A percentile compares a stretch with the other conserved stretches of the same genome.
These are phyloP conservation scores for Ochotona curzoniae DNA, from an alignment of 2,113 vertebrate species.

Conservation along the genomic window DNA sequence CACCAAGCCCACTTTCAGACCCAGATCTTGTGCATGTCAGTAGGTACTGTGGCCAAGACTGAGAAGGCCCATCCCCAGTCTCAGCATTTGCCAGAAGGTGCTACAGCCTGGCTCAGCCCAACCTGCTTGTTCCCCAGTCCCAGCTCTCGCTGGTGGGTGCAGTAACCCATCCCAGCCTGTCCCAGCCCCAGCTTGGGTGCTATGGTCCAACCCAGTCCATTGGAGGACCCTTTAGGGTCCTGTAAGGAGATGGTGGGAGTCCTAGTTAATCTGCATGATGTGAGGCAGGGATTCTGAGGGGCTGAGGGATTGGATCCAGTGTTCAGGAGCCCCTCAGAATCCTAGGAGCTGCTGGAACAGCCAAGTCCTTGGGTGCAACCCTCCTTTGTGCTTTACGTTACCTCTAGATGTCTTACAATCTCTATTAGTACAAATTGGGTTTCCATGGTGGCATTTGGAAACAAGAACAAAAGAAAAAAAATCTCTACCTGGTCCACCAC, in stretches of 20 bases:
- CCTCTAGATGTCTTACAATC: background rate
- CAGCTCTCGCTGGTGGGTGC: background rate
- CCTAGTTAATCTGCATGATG: accelerated
- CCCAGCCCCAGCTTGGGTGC: too few species aligned
- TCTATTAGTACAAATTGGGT: background rate
- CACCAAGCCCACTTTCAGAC: too few species aligned
- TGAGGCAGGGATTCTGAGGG: background rate
- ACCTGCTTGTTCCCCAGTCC: too few species aligned
- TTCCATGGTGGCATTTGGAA: too few species aligned
- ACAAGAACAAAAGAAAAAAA: background rate
- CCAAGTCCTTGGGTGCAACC: background rate
- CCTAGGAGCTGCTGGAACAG: too few species aligned
- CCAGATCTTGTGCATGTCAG: too few species aligned
- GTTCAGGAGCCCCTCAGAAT: too few species aligned
- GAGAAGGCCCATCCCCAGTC: too few species aligned
- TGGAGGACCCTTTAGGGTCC: background rate
- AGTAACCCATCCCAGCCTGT: background rate
- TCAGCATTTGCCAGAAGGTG: too few species aligned
- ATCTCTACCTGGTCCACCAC: background rate
- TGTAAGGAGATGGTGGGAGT: background rate
- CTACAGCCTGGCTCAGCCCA: too few species aligned
- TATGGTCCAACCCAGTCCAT: too few species aligned
- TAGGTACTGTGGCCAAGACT: too few species aligned
- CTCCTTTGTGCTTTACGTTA: background rate
- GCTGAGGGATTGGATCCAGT: background rate